These are phyloP conservation scores for Idaea dimidiata DNA, from an alignment of 2,888 invertebrate genomes.

Conservation along the genomic window DNA sequence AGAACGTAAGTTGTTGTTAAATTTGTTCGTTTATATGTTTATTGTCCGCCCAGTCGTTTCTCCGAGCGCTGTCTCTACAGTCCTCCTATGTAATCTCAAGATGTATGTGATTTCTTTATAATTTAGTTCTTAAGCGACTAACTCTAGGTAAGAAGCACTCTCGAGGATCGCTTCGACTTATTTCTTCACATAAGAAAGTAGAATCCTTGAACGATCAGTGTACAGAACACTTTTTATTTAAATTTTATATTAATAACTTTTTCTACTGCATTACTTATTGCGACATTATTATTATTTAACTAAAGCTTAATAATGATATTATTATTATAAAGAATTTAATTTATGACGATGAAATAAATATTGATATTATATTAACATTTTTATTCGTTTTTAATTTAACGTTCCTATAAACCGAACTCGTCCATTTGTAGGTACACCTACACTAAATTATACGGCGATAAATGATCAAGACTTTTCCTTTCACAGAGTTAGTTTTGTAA, in stretches of 20 bases:
- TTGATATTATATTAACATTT: constrained; percentile 60
- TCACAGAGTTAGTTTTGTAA: too few species aligned
- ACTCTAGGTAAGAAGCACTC: constrained; percentile 47
- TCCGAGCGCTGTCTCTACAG: constrained; percentile 70
- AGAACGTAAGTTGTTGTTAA: constrained; percentile 63
- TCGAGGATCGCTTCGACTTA: constrained; percentile 70
- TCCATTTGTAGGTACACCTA: too few species aligned
- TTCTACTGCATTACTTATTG: constrained; percentile 41
- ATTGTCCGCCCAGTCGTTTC: constrained; percentile 67
- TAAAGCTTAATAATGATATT: constrained; percentile 62
- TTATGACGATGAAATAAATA: constrained; percentile 70
- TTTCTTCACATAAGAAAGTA: constrained; percentile 67
- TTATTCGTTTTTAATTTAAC: constrained; percentile 29
- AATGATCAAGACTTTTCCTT: too few species aligned
- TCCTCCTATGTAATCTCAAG: constrained; percentile 75
- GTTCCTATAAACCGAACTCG: too few species aligned
- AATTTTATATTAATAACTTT: constrained; percentile 33
- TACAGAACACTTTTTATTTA: constrained; percentile 33
- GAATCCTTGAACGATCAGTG: constrained; percentile 51
- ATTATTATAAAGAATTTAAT: constrained; percentile 60
- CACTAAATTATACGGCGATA: too few species aligned
- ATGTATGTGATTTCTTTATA: constrained; percentile 74
- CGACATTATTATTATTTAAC: constrained; percentile 54
- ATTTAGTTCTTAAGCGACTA: constrained; percentile 69
- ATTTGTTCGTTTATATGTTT: constrained; percentile 56